Percentiles rank a stretch among this genome's conserved stretches.
phyloP scores from a whole-genome alignment of 2,888 invertebrate species.

The Thumatha senex region DNA sequence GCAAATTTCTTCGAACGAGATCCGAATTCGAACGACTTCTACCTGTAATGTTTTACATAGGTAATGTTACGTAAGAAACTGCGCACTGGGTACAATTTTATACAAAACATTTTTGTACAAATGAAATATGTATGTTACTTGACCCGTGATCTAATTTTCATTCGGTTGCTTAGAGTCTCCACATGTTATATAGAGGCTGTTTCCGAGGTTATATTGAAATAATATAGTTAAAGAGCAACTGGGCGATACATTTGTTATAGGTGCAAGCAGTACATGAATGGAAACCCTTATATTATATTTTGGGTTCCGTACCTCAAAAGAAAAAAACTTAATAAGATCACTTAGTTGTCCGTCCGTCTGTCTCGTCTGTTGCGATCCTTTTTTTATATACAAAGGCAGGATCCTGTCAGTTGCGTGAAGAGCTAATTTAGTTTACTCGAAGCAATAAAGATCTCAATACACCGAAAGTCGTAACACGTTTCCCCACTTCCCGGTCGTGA shows the following conservation, averaged over 20 bases:
- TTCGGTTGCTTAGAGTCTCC: neutral
- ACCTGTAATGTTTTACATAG: conserved; percentile 6
- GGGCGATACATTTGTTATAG: no score
- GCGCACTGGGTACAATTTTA: neutral
- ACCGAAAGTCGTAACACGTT: conserved; percentile 6
- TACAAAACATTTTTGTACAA: neutral
- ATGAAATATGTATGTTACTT: neutral
- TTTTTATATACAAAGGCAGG: neutral
- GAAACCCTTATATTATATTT: no score
- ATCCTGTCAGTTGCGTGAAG: conserved; percentile 11
- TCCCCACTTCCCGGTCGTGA: neutral
- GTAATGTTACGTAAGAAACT: conserved; percentile 3
- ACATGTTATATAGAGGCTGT: no score
- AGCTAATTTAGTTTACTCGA: conserved; percentile 8
- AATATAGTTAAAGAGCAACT: no score
- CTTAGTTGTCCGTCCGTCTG: no score
- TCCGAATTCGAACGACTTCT: conserved; percentile 9
- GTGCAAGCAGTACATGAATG: no score
- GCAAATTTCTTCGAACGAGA: conserved; percentile 18
- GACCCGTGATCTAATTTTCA: neutral
- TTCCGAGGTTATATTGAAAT: no score
- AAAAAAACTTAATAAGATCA: no score
- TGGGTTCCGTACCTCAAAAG: no score
- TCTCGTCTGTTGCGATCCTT: no score
- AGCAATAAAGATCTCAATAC: conserved; percentile 9